Evolutionary conservation across 2,888 invertebrate genomes (phyloP), one percentile per base, ranked within the genome.

Genomic region (Sesia bembeciformis): DNA sequence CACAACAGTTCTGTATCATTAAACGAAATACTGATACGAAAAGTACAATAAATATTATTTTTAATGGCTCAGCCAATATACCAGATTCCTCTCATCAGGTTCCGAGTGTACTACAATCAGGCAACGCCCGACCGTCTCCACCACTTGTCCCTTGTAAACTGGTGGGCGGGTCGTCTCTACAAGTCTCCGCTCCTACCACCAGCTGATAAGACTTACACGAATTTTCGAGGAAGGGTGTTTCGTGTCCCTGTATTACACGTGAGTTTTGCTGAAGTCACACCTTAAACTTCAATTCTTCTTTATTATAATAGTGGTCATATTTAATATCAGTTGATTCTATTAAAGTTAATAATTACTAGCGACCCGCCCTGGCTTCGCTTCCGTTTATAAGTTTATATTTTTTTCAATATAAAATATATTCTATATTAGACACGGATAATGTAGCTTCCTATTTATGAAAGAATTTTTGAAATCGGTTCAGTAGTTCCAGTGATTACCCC

Each of bases 201-300:
- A 1, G 82, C 92, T 0, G 85, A 88, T 46, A 89, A 89, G 39
- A 91, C 94, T 40, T 95, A 93, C 73, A 82, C 90, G 23, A 90
- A 94, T 77, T 94, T 95, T 65, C 84, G 91, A 50, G 91, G 92
- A 40, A 86, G 93, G 58, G 74, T 91, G 0, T 93, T 95, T 59
- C 81, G 90, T 49, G 91, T 95, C 0, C 95, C 95, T 0, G 94
- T 95, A 1, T 88, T 94, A 60, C 94, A 95, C 72, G 94, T 94
- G 77, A 87, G 90, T 70, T 53, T 41, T 41, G 5, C 7, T 43
- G 7, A 43, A 6, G 7, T 4, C 23, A 38, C 5, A 54, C 39
- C 4, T 7, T 46, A 53, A 7, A 39, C 23, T 8, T 49, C 53
- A 38, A 7, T 49, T 52, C 7, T 41, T 49, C 42, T 53, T 38